Percentiles rank a stretch among this genome's conserved stretches.
These are phyloP conservation scores for Acipenser transmontanus DNA, from an alignment of 2,797 vertebrate genomes.

Conservation along the genomic window DNA sequence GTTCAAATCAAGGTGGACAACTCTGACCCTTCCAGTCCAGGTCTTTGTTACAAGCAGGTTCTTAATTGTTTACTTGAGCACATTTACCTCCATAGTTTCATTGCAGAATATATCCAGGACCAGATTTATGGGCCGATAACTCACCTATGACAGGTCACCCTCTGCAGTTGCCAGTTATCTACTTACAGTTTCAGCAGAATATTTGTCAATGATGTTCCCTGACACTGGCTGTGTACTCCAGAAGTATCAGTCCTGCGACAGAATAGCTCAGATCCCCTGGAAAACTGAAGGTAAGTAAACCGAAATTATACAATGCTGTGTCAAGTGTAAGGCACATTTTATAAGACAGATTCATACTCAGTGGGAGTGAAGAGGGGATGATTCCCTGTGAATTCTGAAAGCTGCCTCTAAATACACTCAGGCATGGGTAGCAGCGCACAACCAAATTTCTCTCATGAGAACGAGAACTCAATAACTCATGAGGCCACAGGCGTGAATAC, in stretches of 20 bases:
- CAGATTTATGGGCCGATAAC: too few relatives aligned
- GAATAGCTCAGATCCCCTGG: slow-evolving; percentile 84
- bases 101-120: too few relatives aligned
- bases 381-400: slow-evolving; percentile 9
- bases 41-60: too few relatives aligned
- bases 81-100: too few relatives aligned
- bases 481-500: background rate
- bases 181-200: too few relatives aligned
- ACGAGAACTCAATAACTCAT: background rate
- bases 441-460: background rate
- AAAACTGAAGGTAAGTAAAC: slow-evolving; percentile 47
- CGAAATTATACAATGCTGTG: background rate
- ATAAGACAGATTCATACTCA: slow-evolving; percentile 10
- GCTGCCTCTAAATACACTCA: slow-evolving; percentile 27
- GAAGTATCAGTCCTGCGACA: slow-evolving; percentile 82
- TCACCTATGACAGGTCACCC: too few relatives aligned
- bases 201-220: too few relatives aligned
- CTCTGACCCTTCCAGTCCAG: too few relatives aligned
- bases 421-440: slow-evolving; percentile 21
- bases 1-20: too few relatives aligned
- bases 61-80: too few relatives aligned
- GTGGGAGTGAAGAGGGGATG: slow-evolving; percentile 15
- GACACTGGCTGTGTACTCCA: slow-evolving; percentile 77
- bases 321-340: background rate
- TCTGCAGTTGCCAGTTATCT: too few relatives aligned